A percentile compares a stretch with the other conserved stretches of the same genome.
phyloP scores from a whole-genome alignment of 1,140 invertebrate species.

The Caenorhabditis inopinata region DNA sequence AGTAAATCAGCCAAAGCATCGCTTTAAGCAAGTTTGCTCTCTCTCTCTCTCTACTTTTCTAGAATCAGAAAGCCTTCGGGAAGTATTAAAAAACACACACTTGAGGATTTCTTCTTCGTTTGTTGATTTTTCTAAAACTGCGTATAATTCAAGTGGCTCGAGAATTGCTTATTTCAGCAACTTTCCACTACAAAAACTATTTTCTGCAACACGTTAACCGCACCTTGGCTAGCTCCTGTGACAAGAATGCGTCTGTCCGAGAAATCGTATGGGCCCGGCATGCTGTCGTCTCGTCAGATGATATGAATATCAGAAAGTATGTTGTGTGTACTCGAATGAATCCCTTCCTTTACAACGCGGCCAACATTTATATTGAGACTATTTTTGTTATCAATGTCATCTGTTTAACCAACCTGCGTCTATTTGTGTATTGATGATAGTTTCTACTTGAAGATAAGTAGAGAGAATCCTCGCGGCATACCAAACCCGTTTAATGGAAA shows the following conservation, averaged over 20 bases:
- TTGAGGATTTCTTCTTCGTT: too few relatives aligned
- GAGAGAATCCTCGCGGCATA: background rate
- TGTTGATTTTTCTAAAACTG: too few relatives aligned
- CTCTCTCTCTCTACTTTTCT: too few relatives aligned
- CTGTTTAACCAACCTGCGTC: background rate
- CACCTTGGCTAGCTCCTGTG: constrained; percentile 43
- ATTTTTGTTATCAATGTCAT: constrained; percentile 27
- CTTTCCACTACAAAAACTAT: too few relatives aligned
- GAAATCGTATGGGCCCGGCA: constrained; percentile 36
- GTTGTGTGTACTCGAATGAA: background rate
- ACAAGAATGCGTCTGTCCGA: constrained; percentile 31
- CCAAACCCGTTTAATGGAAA: too few relatives aligned
- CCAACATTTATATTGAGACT: constrained; percentile 27
- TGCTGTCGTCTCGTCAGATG: background rate
- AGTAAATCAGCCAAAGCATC: too few relatives aligned
- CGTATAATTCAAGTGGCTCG: too few relatives aligned
- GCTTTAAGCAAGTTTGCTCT: too few relatives aligned
- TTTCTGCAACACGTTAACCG: background rate
- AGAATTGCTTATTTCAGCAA: too few relatives aligned
- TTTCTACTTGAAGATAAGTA: background rate
- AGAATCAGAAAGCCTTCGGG: too few relatives aligned
- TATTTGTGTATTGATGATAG: constrained; percentile 6
- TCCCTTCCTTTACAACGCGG: background rate
- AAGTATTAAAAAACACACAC: too few relatives aligned
- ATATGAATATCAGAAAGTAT: background rate